Base-by-base conservation (phyloP, 2,113 vertebrate genomes). In the Nettapus auritus region DNA sequence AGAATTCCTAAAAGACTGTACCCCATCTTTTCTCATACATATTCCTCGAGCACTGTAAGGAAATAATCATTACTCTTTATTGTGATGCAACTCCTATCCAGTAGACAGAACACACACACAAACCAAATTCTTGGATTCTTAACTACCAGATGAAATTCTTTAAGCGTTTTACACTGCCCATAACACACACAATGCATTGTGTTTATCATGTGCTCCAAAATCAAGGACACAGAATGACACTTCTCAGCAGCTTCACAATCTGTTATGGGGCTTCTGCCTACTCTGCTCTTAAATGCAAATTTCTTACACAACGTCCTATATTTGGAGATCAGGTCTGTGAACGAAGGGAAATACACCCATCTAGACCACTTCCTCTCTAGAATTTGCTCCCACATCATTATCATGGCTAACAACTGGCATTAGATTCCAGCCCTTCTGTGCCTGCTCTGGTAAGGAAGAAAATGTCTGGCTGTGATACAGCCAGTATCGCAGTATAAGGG, bases 271-370 rank as follows among this genome's bases (percentile, higher is more conserved):
- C 12, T 90, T 83, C 63, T 84, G 59, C 20, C 48, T 62, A 11
- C 48, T 42, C 9, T 15, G 48, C 38, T 60, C 67, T 33, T 62
- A 74, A 57, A 77, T 16, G 9, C 14, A 77, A 50, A 34, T 52
- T 81, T 81, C 59, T 75, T 52, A 81, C 42, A 18, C 66, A 63
- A 44, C 84, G 38, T 21, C 33, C 21, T 34, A 11, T 34, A 55
- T 89, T 21, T 70, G 55, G 50, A 84, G 50, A 64, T 38, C 40
- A 66, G 60, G 50, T 50, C 29, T 77, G 40, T n/a, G 63, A 89
- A 26, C 0, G 1, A 77, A 70, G 40, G 40, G 13, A 0, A 0
- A 10, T 33, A 44, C 7, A 14, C 16, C 28, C 40, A 28, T 11
- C 31, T 34, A 74, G 67, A 68, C 40, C 29, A 31, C 31, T n/a